These are phyloP conservation scores for Bostrychus sinensis DNA, from an alignment of 2,113 vertebrate genomes.

Conservation along the genomic window DNA sequence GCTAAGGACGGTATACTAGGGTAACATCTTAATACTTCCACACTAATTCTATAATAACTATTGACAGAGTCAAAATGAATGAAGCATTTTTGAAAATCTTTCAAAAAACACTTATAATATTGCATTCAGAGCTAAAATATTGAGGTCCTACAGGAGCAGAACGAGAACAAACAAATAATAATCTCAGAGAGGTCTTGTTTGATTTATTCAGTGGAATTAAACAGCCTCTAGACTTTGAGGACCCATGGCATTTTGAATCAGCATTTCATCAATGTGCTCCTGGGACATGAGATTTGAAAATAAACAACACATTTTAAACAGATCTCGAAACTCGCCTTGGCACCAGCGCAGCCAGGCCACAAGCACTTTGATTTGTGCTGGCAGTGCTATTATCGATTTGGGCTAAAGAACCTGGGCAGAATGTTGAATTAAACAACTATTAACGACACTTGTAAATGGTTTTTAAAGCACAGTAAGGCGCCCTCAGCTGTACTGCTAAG, in stretches of 20 bases:
- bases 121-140: not conserved
- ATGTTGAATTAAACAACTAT: constrained; percentile 13
- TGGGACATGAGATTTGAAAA: constrained; percentile 3
- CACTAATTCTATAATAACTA: not conserved
- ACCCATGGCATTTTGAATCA: constrained; percentile 39
- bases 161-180: not conserved
- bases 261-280: constrained; percentile 34
- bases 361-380: constrained; percentile 17
- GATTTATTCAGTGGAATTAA: constrained; percentile 13
- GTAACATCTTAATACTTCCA: no score
- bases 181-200: not conserved
- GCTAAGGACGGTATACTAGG: no score
- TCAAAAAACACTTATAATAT: not conserved
- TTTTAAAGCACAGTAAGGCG: constrained; percentile 20
- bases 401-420: constrained; percentile 1
- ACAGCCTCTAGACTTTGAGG: not conserved
- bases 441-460: constrained; percentile 20
- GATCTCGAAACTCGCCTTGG: constrained; percentile 1
- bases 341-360: not conserved
- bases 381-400: constrained; percentile 8
- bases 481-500: constrained; percentile 5
- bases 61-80: not conserved
- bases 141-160: not conserved
- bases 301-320: constrained; percentile 37
- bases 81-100: not conserved